A percentile compares a stretch with the other conserved stretches of the same genome.
phyloP scores from a whole-genome alignment of 1,140 invertebrate genomes.

The Ceratoteleas bidentatus region DNA sequence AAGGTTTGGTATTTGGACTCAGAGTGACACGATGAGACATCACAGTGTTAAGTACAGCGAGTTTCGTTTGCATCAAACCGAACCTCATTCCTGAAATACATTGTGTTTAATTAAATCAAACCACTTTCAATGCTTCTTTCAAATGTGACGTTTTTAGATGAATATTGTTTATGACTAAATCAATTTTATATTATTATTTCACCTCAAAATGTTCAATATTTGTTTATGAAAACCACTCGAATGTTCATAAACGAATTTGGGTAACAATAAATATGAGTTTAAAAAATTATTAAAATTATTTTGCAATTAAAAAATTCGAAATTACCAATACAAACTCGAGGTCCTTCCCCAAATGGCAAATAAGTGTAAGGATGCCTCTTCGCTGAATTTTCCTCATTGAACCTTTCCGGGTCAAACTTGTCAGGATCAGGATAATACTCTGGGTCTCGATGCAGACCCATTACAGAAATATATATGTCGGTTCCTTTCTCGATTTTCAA shows the following conservation, averaged over 20 bases:
- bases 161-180: not conserved
- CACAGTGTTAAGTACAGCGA: slow-evolving; percentile 71
- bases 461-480: not conserved
- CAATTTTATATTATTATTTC: not conserved
- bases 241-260: too few species aligned
- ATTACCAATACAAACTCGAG: slow-evolving; percentile 3
- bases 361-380: not conserved
- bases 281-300: too few species aligned
- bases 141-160: not conserved
- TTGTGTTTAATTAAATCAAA: too few species aligned
- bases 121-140: too few species aligned
- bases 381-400: not conserved
- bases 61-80: slow-evolving; percentile 78
- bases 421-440: not conserved
- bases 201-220: too few species aligned
- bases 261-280: too few species aligned
- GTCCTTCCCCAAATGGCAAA: not conserved
- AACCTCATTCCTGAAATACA: slow-evolving; percentile 75
- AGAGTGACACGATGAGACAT: slow-evolving; percentile 43
- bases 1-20: slow-evolving; percentile 69
- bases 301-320: not conserved
- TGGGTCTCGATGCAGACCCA: not conserved
- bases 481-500: too few species aligned
- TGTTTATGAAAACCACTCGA: too few species aligned
- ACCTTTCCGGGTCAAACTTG: not conserved